Conservation (phyloP, 2,888 invertebrate genomes). For the Colletes collaris region DNA sequence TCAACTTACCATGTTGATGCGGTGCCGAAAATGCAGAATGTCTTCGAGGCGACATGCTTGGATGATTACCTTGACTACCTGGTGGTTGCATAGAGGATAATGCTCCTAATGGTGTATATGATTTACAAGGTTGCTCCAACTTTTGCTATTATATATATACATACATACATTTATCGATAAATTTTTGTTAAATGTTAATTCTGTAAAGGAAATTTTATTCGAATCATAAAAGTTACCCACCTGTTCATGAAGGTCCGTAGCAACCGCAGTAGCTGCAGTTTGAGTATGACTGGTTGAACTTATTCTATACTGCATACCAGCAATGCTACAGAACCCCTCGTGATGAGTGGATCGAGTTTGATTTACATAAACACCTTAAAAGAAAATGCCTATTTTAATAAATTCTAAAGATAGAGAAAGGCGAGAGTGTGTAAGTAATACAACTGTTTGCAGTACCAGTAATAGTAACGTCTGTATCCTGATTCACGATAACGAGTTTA, state of each 20-base stretch:
- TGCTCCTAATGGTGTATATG: conserved; percentile 93
- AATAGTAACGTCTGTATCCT: conserved; percentile 94
- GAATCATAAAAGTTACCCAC: conserved; percentile 65
- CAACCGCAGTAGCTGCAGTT: conserved; percentile 92
- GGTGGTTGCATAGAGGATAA: conserved; percentile 95
- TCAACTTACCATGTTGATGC: conserved; percentile 85
- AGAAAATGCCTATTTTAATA: conserved; percentile 30
- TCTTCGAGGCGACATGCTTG: conserved; percentile 81
- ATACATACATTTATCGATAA: conserved; percentile 3
- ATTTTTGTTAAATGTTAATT: neutral
- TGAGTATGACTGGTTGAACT: conserved; percentile 94
- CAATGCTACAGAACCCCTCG: conserved; percentile 93
- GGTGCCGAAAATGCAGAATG: conserved; percentile 84
- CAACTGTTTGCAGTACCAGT: conserved; percentile 84
- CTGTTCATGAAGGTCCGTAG: conserved; percentile 84
- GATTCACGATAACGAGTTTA: conserved; percentile 91
- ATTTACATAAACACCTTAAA: conserved; percentile 89
- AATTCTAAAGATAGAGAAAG: conserved; percentile 13
- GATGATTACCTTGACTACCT: conserved; percentile 84
- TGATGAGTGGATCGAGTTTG: conserved; percentile 90
- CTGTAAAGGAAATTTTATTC: too few relatives aligned
- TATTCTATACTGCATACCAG: conserved; percentile 94
- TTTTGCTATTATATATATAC: conserved; percentile 71
- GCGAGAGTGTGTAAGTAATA: neutral
- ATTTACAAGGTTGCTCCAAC: conserved; percentile 84